Evolutionary conservation across 1,140 invertebrate species (phyloP).

Genomic region (Bombus soroeensis): DNA sequence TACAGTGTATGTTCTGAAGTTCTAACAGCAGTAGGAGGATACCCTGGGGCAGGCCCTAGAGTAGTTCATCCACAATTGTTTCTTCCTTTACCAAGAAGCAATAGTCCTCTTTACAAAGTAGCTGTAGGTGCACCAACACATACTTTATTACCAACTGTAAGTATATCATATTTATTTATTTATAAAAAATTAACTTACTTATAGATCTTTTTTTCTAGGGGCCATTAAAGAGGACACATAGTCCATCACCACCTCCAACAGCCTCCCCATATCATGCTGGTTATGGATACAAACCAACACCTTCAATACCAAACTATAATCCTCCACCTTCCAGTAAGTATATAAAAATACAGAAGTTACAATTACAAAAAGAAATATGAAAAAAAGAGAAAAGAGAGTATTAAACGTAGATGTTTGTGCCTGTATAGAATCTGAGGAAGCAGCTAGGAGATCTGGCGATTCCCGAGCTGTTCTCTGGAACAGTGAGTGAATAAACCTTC

Average conservation of each 20-base stretch:
- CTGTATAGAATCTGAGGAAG: slow-evolving; percentile 90
- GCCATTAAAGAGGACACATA: slow-evolving; percentile 85
- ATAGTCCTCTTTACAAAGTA: slow-evolving; percentile 82
- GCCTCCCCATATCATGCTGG: slow-evolving; percentile 83
- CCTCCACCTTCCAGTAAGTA: slow-evolving; percentile 83
- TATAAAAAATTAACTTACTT: not conserved
- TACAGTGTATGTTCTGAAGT: slow-evolving; percentile 82
- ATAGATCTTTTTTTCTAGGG: slow-evolving; percentile 73
- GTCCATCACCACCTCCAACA: slow-evolving; percentile 86
- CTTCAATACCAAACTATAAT: slow-evolving; percentile 79
- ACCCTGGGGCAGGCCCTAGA: slow-evolving; percentile 77
- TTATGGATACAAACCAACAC: slow-evolving; percentile 84
- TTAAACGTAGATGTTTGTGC: slow-evolving; percentile 43
- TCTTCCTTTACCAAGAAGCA: slow-evolving; percentile 78
- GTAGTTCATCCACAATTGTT: slow-evolving; percentile 83
- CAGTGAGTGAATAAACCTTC: slow-evolving; percentile 84
- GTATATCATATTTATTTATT: slow-evolving; percentile 29
- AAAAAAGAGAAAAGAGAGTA: not conserved
- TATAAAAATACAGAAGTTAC: not conserved
- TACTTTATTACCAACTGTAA: slow-evolving; percentile 78
- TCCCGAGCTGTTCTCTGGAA: slow-evolving; percentile 91
- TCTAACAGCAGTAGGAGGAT: slow-evolving; percentile 82
- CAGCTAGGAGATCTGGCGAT: slow-evolving; percentile 88
- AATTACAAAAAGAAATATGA: slow-evolving; percentile 19
- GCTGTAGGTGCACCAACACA: slow-evolving; percentile 80